Base-by-base conservation (phyloP, 2,888 invertebrate species). In the Meghimatium bilineatum region DNA sequence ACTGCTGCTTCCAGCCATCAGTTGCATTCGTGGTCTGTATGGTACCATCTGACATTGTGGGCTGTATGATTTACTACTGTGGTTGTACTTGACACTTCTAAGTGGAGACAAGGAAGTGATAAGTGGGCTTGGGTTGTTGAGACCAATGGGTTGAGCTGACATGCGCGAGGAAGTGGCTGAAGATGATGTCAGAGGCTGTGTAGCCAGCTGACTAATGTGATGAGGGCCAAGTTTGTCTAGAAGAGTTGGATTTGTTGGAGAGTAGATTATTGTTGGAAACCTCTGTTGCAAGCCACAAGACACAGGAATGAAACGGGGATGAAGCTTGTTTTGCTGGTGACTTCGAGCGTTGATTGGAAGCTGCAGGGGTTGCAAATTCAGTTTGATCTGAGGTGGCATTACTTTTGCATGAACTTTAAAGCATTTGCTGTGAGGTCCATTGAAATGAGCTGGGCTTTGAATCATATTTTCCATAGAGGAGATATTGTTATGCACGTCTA, bases 61-160 rank as follows among this genome's bases (percentile, higher is more conserved):
- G 72, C 56, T 71, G 83, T 79, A 79, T 2, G 71, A 29, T 67
- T 72, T 71, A 20, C 67, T 67, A 44, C 36, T 49, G 44, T 75
- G 66, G 20, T 5, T 67, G 76, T 78, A 83, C 38, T 83, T 78
- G 44, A 83, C 29, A 63, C 29, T 72, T 17, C 84, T 44, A 23
- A 84, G 75, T 20, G 84, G 84, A 17, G 84, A 79, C 74, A 84
- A 67, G 34, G 84, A 84, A 17, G 78, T 85, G 34, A 85, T 85
- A 29, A 85, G 66, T 14, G 84, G 80, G 67, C 84, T 80, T 26
- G 56, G 79, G n/a, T 74, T 52, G 56, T 26, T 80, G 6, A 84
- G 52, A 23, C 76, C 71, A n/a, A 74, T 36, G n/a, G 77, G 63
- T 14, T 71, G 77, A 20, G 83, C 49, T n/a, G 78, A 83, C n/a